phyloP scores from a whole-genome alignment of 2,888 invertebrate species.

The Brachyptera risi region DNA sequence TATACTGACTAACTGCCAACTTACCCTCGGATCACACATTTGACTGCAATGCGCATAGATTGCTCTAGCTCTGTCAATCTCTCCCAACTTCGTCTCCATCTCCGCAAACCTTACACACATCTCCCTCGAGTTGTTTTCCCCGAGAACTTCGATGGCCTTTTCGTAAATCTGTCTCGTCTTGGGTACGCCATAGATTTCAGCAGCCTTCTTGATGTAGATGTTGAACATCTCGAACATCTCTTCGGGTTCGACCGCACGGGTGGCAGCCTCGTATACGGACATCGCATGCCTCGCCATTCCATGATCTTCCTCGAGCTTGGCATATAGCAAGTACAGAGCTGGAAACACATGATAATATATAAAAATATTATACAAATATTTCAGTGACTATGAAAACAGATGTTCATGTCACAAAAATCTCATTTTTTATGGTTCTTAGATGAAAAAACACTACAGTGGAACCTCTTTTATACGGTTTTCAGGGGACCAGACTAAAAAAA shows the following conservation, averaged over 20 bases:
- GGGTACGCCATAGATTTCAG: conserved; percentile 95
- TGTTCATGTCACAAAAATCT: no score
- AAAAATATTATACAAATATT: no score
- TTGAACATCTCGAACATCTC: conserved; percentile 98
- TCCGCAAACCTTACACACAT: conserved; percentile 97
- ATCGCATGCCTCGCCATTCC: conserved; percentile 97
- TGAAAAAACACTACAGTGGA: no score
- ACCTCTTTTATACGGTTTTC: no score
- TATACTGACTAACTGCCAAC: conserved; percentile 21
- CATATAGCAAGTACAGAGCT: conserved; percentile 89
- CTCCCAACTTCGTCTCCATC: conserved; percentile 96
- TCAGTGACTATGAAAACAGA: no score
- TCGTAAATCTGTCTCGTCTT: conserved; percentile 97
- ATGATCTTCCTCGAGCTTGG: conserved; percentile 97
- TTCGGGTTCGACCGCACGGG: conserved; percentile 84
- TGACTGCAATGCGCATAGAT: conserved; percentile 98
- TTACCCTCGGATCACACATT: conserved; percentile 96
- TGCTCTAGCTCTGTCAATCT: conserved; percentile 95
- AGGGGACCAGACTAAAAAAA: no score
- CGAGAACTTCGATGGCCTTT: conserved; percentile 90
- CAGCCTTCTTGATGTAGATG: conserved; percentile 96
- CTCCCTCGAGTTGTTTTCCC: conserved; percentile 85
- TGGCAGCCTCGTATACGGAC: conserved; percentile 97
- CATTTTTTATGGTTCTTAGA: no score
- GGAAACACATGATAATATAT: conserved; percentile 25